Evolutionary conservation across 2,113 vertebrate genomes (phyloP).

Genomic region (Chascanopsetta lugubris): DNA sequence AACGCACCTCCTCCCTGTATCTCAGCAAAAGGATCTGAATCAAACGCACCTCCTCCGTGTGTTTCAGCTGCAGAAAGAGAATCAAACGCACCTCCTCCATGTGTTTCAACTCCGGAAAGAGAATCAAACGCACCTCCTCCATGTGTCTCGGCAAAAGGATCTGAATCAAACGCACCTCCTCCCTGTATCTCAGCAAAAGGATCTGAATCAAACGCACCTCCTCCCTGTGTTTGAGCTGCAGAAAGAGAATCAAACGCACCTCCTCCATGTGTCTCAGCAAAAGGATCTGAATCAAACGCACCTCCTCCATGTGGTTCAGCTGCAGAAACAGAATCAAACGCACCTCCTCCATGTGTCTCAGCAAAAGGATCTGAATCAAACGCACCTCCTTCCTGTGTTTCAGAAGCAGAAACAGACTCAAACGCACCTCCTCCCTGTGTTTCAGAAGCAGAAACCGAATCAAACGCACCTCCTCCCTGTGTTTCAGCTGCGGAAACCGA

Average conservation of each 20-base stretch:
- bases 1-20: neutral
- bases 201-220: conserved; percentile 1
- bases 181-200: neutral
- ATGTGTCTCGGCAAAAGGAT: fast-evolving
- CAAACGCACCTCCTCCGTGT: neutral
- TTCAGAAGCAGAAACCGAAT: neutral
- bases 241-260: conserved; percentile 17
- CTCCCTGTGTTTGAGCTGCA: neutral
- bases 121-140: conserved; percentile 9
- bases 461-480: conserved; percentile 18
- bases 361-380: conserved; percentile 22
- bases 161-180: neutral
- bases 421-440: conserved; percentile 5
- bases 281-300: neutral
- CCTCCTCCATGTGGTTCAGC: conserved; percentile 9
- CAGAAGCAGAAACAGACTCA: conserved; percentile 57
- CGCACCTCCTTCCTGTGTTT: conserved; percentile 6
- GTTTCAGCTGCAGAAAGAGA: fast-evolving
- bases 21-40: fast-evolving
- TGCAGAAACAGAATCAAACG: neutral
- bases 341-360: conserved; percentile 10
- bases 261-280: neutral
- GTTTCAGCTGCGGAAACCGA: conserved; percentile 1
- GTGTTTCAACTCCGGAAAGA: neutral
- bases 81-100: conserved; percentile 6